Base-by-base conservation (phyloP, 2,113 vertebrate genomes). In the Brevimyrus niger region DNA sequence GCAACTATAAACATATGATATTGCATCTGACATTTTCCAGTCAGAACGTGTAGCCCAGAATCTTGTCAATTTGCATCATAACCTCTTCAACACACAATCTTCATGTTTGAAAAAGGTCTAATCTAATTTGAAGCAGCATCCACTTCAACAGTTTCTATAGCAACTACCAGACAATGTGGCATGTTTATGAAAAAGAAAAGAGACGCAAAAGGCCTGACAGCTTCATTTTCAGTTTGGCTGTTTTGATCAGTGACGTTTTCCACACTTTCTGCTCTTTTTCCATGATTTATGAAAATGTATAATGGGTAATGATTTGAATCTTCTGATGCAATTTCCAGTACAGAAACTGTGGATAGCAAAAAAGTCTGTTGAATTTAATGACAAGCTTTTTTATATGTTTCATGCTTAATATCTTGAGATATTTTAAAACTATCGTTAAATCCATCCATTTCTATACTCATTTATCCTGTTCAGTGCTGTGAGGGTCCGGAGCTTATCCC, bases 61-160 rank as follows among this genome's bases (percentile, higher is more conserved):
- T 51, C 55, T 87, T 23, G 23, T 35, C 13, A 73, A 73, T 89
- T 27, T 46, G 38, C 42, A 19, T 7, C n/a, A 73, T 42, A 38
- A 80, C 51, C 38, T 61, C 48, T 53, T 5, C 23, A 38, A 55
- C 80, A 89, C 31, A 31, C n/a, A 11, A 47, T 61, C 69, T 80
- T 85, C 58, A 89, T 87, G 65, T 89, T 65, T 51, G 84, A 86
- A 87, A 87, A 87, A 88, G 73, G 73, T 69, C 89, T 87, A 90
- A 87, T 87, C 69, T 80, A 90, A 90, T 87, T 89, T 89, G 31
- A 89, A 88, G 69, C 86, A 83, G 48, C 69, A 80, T 61, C 86
- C 85, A 88, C 65, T 87, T 90, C 51, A 88, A 80, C 47, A 10
- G 87, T 90, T 88, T 88, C 89, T 87, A 90, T 90, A 87, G 89